Evolutionary conservation across 2,797 vertebrate genomes (phyloP).

Genomic region (Loris lydekkerianus): DNA sequence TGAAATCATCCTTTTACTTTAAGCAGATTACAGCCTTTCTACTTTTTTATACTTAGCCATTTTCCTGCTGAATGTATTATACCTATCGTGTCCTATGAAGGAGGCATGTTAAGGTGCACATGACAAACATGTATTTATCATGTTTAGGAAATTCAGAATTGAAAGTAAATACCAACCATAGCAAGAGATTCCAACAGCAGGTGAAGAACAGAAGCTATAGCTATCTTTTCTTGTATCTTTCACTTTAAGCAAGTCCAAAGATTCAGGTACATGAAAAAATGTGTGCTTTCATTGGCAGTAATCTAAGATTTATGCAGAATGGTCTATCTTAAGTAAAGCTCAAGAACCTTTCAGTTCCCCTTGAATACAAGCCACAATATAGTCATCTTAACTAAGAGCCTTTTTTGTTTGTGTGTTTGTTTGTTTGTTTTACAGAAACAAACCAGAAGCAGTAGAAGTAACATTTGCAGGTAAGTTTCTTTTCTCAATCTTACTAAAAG

Average conservation of each 20-base stretch:
- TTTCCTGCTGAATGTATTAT: constrained; percentile 37
- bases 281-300: not conserved
- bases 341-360: not conserved
- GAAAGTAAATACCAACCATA: not conserved
- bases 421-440: constrained; percentile 93
- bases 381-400: constrained; percentile 39
- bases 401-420: constrained; percentile 78
- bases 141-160: constrained; percentile 15
- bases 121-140: not conserved
- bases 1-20: constrained; percentile 60
- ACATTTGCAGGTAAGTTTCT: constrained; percentile 96
- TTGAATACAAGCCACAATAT: not conserved
- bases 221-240: not conserved
- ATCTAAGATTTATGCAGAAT: not conserved
- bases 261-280: not conserved
- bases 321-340: constrained; percentile 36
- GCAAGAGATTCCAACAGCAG: not conserved
- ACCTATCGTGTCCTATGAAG: not conserved
- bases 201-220: not conserved
- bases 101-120: not conserved
- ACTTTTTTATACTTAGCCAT: not conserved
- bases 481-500: not conserved
- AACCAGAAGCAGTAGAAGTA: constrained; percentile 98
- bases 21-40: constrained; percentile 33
- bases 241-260: not conserved